Evolutionary conservation across 2,797 vertebrate species (phyloP).

Genomic region (Distichodus sexfasciatus): DNA sequence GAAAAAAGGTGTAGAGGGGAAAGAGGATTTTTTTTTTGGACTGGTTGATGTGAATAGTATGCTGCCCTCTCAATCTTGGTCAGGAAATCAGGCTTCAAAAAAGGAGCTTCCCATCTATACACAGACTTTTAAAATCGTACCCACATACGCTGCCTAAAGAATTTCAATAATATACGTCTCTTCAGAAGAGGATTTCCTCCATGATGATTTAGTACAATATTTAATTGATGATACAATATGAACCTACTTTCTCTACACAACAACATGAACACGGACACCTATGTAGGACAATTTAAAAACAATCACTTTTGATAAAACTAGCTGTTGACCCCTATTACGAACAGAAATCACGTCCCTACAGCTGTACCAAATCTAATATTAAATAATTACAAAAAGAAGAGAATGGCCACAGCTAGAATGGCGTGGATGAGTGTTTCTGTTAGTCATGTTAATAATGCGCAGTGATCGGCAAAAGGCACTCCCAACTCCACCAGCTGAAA

Average conservation of each 20-base stretch:
- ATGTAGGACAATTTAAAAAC: constrained; percentile 79
- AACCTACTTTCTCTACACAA: constrained; percentile 83
- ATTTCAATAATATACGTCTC: constrained; percentile 76
- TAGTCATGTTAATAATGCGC: constrained; percentile 67
- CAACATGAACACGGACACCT: constrained; percentile 86
- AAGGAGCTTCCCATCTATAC: constrained; percentile 82
- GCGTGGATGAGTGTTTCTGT: constrained; percentile 60
- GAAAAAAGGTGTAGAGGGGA: constrained; percentile 46
- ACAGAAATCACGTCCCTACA: constrained; percentile 69
- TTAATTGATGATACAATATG: constrained; percentile 83
- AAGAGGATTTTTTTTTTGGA: constrained; percentile 45
- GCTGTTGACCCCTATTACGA: constrained; percentile 72
- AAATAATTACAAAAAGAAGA: constrained; percentile 63
- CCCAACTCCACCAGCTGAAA: constrained; percentile 68
- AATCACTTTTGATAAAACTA: constrained; percentile 78
- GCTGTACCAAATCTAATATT: constrained; percentile 76
- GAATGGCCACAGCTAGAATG: constrained; percentile 60
- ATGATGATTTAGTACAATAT: constrained; percentile 83
- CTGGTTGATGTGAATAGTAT: constrained; percentile 61
- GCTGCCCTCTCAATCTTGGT: constrained; percentile 67
- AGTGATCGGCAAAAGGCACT: constrained; percentile 80
- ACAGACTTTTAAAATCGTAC: constrained; percentile 79
- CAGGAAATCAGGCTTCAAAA: constrained; percentile 66
- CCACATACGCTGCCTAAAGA: constrained; percentile 75
- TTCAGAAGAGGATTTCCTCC: constrained; percentile 72